Evolutionary conservation across 2,113 vertebrate species (phyloP).

Genomic region (Nycticebus coucang): DNA sequence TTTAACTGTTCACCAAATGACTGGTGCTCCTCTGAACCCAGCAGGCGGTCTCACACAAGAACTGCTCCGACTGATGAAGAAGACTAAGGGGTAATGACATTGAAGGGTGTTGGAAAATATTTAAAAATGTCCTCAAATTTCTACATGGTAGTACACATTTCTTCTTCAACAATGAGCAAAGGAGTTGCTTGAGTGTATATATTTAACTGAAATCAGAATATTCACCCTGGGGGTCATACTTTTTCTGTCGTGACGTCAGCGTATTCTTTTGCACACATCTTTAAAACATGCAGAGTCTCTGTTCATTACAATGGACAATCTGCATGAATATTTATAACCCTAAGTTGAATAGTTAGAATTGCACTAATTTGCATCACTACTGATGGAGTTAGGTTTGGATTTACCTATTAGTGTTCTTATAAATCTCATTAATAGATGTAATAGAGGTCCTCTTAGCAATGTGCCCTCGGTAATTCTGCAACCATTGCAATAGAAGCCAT

Average conservation of each 20-base stretch:
- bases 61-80: not conserved
- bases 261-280: slow-evolving; percentile 2
- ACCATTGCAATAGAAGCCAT: slow-evolving; percentile 66
- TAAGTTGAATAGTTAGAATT: slow-evolving; percentile 61
- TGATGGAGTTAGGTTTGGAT: slow-evolving; percentile 78
- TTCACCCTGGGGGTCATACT: slow-evolving; percentile 6
- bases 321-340: slow-evolving; percentile 74
- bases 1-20: slow-evolving; percentile 19
- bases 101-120: slow-evolving; percentile 46
- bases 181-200: not conserved
- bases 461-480: slow-evolving; percentile 76
- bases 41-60: not conserved
- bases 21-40: not conserved
- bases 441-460: slow-evolving; percentile 64
- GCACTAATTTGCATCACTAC: slow-evolving; percentile 75
- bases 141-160: slow-evolving; percentile 11
- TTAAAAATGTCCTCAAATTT: slow-evolving; percentile 50
- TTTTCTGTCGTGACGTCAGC: slow-evolving; percentile 49
- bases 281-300: slow-evolving; percentile 51
- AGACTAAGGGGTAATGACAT: not conserved
- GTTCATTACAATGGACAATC: slow-evolving; percentile 32
- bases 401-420: slow-evolving; percentile 77
- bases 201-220: slow-evolving; percentile 7
- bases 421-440: slow-evolving; percentile 81
- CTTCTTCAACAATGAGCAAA: not conserved